These are phyloP conservation scores for Ceuthmochares aereus DNA, from an alignment of 2,113 vertebrate species.

Conservation along the genomic window DNA sequence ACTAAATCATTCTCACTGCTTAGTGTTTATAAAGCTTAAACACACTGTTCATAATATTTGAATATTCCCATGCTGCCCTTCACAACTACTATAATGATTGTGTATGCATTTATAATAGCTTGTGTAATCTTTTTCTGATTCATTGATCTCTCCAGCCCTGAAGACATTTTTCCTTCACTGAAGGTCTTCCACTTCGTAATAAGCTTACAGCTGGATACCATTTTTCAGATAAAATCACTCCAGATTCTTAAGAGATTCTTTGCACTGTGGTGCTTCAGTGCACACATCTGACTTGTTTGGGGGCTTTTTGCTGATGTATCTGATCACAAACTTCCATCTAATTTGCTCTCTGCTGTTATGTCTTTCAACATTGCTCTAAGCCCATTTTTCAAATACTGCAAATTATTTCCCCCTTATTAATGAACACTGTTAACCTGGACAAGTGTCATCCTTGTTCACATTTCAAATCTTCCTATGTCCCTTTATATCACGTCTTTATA, in stretches of 20 bases:
- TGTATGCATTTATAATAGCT: background rate
- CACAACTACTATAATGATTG: background rate
- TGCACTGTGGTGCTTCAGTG: background rate
- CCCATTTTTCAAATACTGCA: background rate
- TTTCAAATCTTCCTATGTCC: background rate
- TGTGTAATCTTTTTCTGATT: background rate
- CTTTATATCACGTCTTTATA: background rate
- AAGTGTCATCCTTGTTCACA: slow-evolving; percentile 2
- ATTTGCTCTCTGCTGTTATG: background rate
- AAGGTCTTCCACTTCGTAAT: background rate
- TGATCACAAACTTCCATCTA: background rate
- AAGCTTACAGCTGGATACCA: background rate
- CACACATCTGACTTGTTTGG: background rate
- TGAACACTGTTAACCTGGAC: background rate
- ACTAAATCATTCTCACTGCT: background rate
- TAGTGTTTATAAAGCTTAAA: background rate
- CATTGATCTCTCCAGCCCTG: background rate
- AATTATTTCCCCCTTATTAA: background rate
- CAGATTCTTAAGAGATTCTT: background rate
- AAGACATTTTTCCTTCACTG: background rate
- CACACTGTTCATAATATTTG: background rate
- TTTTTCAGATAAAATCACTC: background rate
- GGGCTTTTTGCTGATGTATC: background rate
- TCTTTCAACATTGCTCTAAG: background rate
- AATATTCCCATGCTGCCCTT: background rate